These are phyloP conservation scores for Zaprionus inermis DNA, from an alignment of 1,140 invertebrate genomes.

Conservation along the genomic window DNA sequence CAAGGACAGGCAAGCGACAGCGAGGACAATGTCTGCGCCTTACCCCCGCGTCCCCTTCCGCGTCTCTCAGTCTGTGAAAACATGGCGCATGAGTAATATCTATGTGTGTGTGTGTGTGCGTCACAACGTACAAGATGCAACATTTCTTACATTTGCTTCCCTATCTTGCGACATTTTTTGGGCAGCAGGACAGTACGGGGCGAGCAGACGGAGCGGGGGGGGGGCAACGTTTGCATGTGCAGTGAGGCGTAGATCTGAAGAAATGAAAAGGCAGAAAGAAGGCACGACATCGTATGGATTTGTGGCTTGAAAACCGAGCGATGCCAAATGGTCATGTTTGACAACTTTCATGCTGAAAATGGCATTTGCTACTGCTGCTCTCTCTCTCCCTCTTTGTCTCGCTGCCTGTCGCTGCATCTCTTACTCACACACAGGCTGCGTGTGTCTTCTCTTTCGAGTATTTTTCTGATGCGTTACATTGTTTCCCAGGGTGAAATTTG, in stretches of 20 bases:
- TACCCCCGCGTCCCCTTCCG: background rate
- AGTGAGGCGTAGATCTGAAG: slow-evolving; percentile 74
- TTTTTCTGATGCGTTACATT: slow-evolving; percentile 61
- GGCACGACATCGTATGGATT: slow-evolving; percentile 66
- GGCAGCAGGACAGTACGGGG: background rate
- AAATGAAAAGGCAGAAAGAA: slow-evolving; percentile 60
- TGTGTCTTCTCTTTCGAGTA: background rate
- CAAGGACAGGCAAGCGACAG: slow-evolving; percentile 47
- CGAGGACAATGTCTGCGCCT: slow-evolving; percentile 15
- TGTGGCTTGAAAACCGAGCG: slow-evolving; percentile 66
- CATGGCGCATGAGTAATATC: slow-evolving; percentile 63
- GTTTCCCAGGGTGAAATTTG: slow-evolving; percentile 59
- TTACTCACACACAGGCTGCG: background rate
- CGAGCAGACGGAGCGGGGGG: no score
- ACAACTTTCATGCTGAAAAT: slow-evolving; percentile 52
- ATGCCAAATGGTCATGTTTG: slow-evolving; percentile 72
- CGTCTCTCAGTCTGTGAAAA: slow-evolving; percentile 35
- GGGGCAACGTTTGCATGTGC: slow-evolving; percentile 80
- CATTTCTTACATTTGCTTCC: slow-evolving; percentile 58
- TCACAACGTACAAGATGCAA: slow-evolving; percentile 29
- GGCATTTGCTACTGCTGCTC: background rate
- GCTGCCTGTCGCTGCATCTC: background rate
- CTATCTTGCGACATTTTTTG: slow-evolving; percentile 30
- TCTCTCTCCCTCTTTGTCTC: slow-evolving; percentile 10
- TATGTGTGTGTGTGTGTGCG: background rate